A percentile compares a stretch with the other conserved stretches of the same genome.
phyloP scores from a whole-genome alignment of 2,888 invertebrate species.

The Galeopsomyia nigrocyanea region DNA sequence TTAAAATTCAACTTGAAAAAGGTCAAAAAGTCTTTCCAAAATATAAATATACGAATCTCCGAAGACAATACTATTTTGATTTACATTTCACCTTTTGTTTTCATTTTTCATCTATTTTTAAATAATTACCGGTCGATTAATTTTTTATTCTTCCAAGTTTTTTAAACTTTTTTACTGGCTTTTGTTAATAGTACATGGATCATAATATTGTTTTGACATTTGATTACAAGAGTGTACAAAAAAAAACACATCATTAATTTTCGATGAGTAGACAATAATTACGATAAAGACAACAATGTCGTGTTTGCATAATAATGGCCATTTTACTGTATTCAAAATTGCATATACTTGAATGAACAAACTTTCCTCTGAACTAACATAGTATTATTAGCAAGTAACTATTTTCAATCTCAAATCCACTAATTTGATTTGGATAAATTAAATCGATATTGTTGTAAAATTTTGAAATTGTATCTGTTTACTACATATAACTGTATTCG shows the following conservation, averaged over 20 bases:
- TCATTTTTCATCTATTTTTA: neutral
- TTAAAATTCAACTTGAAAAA: slow-evolving; percentile 34
- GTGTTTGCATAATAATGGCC: no score
- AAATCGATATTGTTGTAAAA: neutral
- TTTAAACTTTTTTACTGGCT: slow-evolving; percentile 26
- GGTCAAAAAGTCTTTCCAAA: slow-evolving; percentile 29
- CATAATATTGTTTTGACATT: slow-evolving; percentile 21
- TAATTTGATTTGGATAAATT: neutral
- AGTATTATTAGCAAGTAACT: no score
- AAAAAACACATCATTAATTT: neutral
- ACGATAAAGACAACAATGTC: no score
- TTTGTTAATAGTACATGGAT: slow-evolving; percentile 19
- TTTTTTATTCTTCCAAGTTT: neutral
- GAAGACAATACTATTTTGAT: neutral
- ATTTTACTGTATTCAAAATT: no score
- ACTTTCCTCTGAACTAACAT: no score
- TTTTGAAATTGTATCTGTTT: neutral
- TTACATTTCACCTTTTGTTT: slow-evolving; percentile 8
- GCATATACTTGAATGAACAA: no score
- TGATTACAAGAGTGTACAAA: slow-evolving; percentile 27
- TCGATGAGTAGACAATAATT: no score
- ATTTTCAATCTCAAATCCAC: no score
- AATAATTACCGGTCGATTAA: neutral
- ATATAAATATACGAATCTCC: no score
- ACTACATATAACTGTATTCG: neutral